Evolutionary conservation across 2,113 vertebrate species (phyloP).

Genomic region (Hystrix cristata): DNA sequence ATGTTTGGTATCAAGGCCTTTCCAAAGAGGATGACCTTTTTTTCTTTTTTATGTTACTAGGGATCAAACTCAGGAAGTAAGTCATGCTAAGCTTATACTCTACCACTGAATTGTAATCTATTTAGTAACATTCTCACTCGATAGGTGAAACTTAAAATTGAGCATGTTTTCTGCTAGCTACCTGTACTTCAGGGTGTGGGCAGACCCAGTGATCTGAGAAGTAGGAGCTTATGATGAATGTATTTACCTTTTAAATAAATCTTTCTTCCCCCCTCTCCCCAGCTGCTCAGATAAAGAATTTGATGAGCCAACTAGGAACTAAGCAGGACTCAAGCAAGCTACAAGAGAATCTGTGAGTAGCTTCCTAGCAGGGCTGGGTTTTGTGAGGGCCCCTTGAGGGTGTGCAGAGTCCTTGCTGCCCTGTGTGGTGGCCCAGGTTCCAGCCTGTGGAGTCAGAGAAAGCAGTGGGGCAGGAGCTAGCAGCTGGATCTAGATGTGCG

Average conservation of each 20-base stretch:
- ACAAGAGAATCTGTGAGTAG: conserved; percentile 96
- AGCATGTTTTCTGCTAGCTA: conserved; percentile 54
- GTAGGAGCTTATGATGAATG: conserved; percentile 52
- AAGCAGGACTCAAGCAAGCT: conserved; percentile 95
- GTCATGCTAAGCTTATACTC: background rate
- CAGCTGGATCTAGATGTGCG: background rate
- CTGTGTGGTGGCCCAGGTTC: background rate
- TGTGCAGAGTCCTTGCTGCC: background rate
- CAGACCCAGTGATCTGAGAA: background rate
- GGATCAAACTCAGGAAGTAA: background rate
- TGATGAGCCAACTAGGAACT: conserved; percentile 97
- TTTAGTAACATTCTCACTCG: background rate
- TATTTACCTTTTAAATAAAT: conserved; percentile 60
- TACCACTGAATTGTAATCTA: background rate
- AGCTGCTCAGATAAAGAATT: conserved; percentile 97
- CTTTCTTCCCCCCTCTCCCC: conserved; percentile 63
- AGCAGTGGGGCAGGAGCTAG: background rate
- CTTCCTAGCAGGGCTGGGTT: conserved; percentile 21
- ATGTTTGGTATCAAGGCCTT: conserved; percentile 35
- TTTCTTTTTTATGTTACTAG: background rate
- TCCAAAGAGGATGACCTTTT: background rate
- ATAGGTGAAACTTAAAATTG: background rate
- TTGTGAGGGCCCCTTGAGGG: background rate
- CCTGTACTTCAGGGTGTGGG: background rate
- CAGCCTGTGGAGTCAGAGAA: background rate